Conservation (phyloP, 2,888 invertebrate species). For the Drosophila atroscutellata region DNA sequence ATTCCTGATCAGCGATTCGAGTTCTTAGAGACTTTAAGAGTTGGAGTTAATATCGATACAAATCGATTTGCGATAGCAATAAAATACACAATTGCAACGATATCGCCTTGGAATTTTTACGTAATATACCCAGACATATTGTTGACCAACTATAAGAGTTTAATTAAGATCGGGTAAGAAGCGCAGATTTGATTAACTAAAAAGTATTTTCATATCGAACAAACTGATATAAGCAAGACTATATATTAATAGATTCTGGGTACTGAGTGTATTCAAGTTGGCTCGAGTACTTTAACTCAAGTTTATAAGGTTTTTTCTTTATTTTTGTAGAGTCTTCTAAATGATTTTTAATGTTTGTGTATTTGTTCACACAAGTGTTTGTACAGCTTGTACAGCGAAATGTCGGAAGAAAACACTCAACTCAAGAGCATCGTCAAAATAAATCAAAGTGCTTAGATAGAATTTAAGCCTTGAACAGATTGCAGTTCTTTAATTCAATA, state of each 20-base stretch:
- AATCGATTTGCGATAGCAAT: neutral
- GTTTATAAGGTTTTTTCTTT: neutral
- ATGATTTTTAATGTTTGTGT: slow-evolving; percentile 31
- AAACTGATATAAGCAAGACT: neutral
- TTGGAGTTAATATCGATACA: neutral
- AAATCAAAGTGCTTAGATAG: neutral
- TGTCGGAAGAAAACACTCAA: neutral
- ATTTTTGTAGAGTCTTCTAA: slow-evolving; percentile 2
- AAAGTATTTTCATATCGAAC: neutral
- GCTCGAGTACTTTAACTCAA: neutral
- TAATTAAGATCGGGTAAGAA: neutral
- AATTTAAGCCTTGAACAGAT: neutral
- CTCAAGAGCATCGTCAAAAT: neutral
- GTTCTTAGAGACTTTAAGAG: neutral
- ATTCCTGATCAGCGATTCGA: neutral
- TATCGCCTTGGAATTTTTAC: neutral
- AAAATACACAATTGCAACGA: neutral
- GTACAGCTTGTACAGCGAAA: neutral
- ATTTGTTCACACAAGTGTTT: slow-evolving; percentile 33
- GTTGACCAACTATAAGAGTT: too few relatives aligned
- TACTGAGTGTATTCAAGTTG: neutral
- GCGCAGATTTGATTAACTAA: neutral
- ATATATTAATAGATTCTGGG: neutral
- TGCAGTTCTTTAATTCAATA: neutral
- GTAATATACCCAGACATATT: too few relatives aligned